Conservation (phyloP, 2,113 vertebrate genomes). For the Amblyornis subalaris region DNA sequence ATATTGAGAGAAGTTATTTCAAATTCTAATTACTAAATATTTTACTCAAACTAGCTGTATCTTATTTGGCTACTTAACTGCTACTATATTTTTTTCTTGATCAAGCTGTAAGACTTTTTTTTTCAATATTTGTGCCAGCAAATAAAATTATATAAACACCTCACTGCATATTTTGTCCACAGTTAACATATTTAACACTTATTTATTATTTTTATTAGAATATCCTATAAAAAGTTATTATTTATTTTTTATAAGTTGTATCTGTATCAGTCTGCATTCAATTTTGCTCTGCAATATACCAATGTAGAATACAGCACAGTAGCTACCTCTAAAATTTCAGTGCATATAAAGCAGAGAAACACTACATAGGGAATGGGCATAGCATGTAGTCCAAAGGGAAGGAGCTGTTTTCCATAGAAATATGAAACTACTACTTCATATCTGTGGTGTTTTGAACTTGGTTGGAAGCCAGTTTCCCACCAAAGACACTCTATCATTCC, state of each 20-base stretch:
- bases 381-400: background rate
- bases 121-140: background rate
- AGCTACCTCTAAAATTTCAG: background rate
- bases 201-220: background rate
- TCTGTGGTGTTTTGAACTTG: background rate
- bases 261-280: background rate
- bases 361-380: fast-evolving
- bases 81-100: background rate
- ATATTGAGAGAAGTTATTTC: background rate
- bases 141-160: background rate
- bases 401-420: background rate
- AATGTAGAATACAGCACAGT: background rate
- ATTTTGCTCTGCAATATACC: background rate
- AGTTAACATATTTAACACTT: background rate
- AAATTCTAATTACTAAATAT: background rate
- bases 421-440: background rate
- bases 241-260: background rate
- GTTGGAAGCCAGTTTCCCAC: fast-evolving
- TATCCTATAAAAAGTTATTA: background rate
- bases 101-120: background rate
- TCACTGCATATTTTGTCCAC: background rate
- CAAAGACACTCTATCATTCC: background rate
- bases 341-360: background rate
- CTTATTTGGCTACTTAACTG: background rate
- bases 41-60: background rate